Conservation (phyloP, 2,888 invertebrate species). For the Candidula unifasciata region DNA sequence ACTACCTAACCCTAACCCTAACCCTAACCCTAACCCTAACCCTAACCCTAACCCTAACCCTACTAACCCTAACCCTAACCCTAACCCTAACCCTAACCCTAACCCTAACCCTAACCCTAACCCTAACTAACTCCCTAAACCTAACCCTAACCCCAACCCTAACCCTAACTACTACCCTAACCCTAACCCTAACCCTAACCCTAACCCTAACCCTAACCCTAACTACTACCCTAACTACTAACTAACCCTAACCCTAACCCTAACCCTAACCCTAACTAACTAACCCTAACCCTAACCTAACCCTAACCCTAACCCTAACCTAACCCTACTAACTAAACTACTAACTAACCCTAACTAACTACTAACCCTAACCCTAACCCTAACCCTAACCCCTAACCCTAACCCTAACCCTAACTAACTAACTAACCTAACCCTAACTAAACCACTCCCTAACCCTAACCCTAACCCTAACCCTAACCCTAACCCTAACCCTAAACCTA, state of each 20-base stretch:
- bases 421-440: slow-evolving; percentile 37
- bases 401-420: slow-evolving; percentile 48
- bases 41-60: slow-evolving; percentile 43
- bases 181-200: slow-evolving; percentile 40
- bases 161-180: slow-evolving; percentile 34
- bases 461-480: slow-evolving; percentile 13
- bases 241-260: slow-evolving; percentile 45
- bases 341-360: slow-evolving; percentile 49
- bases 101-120: slow-evolving; percentile 49
- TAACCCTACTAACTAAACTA: slow-evolving; percentile 48
- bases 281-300: slow-evolving; percentile 43
- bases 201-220: slow-evolving; percentile 3
- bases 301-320: slow-evolving; percentile 47
- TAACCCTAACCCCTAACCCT: slow-evolving; percentile 46
- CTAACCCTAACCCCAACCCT: slow-evolving; percentile 43
- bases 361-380: slow-evolving; percentile 48
- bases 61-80: slow-evolving; percentile 39
- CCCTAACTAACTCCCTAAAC: slow-evolving; percentile 46
- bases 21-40: slow-evolving; percentile 35
- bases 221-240: neutral
- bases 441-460: slow-evolving; percentile 36
- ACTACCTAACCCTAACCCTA: slow-evolving; percentile 51
- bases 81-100: slow-evolving; percentile 50
- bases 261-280: slow-evolving; percentile 39
- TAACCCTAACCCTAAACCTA: neutral